These are phyloP conservation scores for Tokudaia tokunoshimensis DNA, from an alignment of 2,797 vertebrate species.

Conservation along the genomic window DNA sequence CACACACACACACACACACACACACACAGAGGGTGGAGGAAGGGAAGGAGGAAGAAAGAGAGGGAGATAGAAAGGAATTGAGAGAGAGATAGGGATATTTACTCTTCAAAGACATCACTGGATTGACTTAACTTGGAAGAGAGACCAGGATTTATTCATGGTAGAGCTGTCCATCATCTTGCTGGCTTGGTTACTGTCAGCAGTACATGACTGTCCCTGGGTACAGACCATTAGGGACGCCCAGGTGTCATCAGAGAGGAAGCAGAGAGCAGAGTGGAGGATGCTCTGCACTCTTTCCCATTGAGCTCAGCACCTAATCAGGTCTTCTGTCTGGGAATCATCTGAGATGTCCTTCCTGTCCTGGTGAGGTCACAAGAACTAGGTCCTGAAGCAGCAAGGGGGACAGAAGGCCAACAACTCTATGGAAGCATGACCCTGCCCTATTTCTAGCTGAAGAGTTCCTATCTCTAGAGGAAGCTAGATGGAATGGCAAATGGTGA, in stretches of 20 bases:
- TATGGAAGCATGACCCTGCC: not conserved
- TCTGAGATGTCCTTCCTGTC: rapidly evolving
- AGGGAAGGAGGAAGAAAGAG: not conserved
- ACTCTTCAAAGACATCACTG: not conserved
- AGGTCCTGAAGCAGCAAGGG: not conserved
- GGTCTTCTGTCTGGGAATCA: not conserved
- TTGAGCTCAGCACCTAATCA: not conserved
- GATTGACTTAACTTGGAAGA: not conserved
- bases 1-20: too few species aligned
- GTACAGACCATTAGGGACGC: not conserved
- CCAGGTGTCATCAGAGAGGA: not conserved
- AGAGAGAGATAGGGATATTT: not conserved
- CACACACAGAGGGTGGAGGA: not conserved
- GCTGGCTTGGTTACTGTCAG: not conserved
- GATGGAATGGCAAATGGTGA: not conserved
- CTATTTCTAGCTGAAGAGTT: not conserved
- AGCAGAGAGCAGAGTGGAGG: not conserved
- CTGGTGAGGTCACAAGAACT: not conserved
- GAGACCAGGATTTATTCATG: not conserved
- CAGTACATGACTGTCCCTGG: not conserved
- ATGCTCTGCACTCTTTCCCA: not conserved
- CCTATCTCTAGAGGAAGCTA: not conserved
- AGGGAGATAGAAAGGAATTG: not conserved
- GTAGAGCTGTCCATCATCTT: not conserved
- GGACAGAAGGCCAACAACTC: not conserved